Percentiles rank a stretch among this genome's conserved stretches.
phyloP scores from a whole-genome alignment of 2,113 vertebrate genomes.

The Charina bottae region DNA sequence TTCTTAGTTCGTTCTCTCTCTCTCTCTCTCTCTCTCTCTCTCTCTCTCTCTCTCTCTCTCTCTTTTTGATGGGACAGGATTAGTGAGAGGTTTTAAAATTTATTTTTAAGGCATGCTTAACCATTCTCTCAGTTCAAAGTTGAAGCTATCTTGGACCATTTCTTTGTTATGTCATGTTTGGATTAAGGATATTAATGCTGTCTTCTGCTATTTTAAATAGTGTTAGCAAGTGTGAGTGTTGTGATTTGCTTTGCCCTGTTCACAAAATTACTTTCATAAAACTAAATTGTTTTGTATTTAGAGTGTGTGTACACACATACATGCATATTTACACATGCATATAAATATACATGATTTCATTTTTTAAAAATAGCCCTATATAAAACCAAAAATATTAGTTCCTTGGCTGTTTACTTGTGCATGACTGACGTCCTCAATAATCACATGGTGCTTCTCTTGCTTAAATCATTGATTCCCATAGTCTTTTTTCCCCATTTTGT shows the following conservation, averaged over 20 bases:
- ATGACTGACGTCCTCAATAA: constrained; percentile 33
- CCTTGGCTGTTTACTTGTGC: constrained; percentile 25
- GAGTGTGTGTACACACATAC: not conserved
- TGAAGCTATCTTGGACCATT: constrained; percentile 41
- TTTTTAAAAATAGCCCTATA: constrained; percentile 44
- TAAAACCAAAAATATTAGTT: constrained; percentile 51
- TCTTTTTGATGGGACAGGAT: not conserved
- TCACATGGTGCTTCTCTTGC: constrained; percentile 54
- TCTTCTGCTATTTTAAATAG: constrained; percentile 43
- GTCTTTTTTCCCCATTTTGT: constrained; percentile 13
- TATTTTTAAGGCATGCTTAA: constrained; percentile 41
- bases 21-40: too few species aligned
- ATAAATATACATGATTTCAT: constrained; percentile 45
- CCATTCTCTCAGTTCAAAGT: not conserved
- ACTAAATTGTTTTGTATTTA: constrained; percentile 45
- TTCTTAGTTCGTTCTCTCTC: too few species aligned
- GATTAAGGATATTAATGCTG: not conserved
- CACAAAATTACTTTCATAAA: constrained; percentile 40
- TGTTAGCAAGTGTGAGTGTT: constrained; percentile 39
- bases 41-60: too few species aligned
- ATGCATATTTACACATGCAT: not conserved
- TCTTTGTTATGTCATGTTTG: constrained; percentile 35
- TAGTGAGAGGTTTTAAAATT: not conserved
- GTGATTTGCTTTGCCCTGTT: constrained; percentile 41
- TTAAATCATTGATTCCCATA: constrained; percentile 44